Conservation (phyloP, 2,113 vertebrate genomes). For the Scopus umbretta region DNA sequence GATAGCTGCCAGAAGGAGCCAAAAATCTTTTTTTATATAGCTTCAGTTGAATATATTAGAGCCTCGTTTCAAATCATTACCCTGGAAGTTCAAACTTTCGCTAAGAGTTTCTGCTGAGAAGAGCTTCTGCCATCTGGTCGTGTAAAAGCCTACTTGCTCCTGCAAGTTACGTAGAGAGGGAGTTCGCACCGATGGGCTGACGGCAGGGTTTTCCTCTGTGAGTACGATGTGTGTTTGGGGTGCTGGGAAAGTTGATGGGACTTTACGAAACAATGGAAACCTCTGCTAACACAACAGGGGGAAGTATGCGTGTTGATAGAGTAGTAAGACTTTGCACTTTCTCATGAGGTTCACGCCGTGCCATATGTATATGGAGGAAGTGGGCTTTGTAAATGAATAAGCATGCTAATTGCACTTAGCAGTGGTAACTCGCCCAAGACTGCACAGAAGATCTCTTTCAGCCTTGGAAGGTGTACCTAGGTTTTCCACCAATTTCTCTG, state of each 20-base stretch:
- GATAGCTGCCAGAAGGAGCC: neutral
- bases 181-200: rapidly evolving
- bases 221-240: rapidly evolving
- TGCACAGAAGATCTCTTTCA: neutral
- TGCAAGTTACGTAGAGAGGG: neutral
- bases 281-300: neutral
- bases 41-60: neutral
- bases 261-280: rapidly evolving
- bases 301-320: rapidly evolving
- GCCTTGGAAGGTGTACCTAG: neutral
- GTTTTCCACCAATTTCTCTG: neutral
- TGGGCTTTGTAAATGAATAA: neutral
- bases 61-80: neutral
- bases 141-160: neutral
- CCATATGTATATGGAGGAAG: rapidly evolving
- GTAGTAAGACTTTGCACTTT: neutral
- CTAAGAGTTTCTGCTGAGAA: neutral
- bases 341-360: neutral
- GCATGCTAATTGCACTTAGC: neutral
- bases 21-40: neutral
- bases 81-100: neutral
- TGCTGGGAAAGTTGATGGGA: neutral
- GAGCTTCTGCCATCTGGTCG: rapidly evolving
- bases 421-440: neutral
- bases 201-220: rapidly evolving